phyloP scores from a whole-genome alignment of 2,888 invertebrate genomes.

The Drosophila acutilabella region DNA sequence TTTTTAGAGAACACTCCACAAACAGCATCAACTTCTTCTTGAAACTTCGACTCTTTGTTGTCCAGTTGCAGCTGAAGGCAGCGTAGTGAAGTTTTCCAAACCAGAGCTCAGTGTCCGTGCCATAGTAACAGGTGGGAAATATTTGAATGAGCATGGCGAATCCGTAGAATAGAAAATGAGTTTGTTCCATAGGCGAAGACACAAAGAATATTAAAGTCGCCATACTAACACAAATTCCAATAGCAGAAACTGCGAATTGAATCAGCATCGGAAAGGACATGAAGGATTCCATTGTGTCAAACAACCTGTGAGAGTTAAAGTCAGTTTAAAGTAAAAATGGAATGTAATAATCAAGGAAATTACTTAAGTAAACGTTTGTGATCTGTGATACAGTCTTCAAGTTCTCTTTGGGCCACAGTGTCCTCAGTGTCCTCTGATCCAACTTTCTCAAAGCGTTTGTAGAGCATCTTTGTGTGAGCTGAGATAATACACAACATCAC shows the following conservation, averaged over 20 bases:
- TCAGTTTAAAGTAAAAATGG: not conserved
- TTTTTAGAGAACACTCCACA: constrained; percentile 62
- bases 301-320: constrained; percentile 45
- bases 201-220: constrained; percentile 63
- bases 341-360: constrained; percentile 2
- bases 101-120: constrained; percentile 58
- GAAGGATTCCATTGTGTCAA: constrained; percentile 53
- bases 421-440: constrained; percentile 39
- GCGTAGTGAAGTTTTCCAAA: constrained; percentile 64
- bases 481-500: constrained; percentile 66
- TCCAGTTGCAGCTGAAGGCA: constrained; percentile 74
- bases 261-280: constrained; percentile 73
- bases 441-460: constrained; percentile 58
- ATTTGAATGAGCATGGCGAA: constrained; percentile 58
- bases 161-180: constrained; percentile 61
- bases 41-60: constrained; percentile 45
- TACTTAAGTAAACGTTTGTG: constrained; percentile 64
- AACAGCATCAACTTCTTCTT: constrained; percentile 70
- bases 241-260: constrained; percentile 60
- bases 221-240: constrained; percentile 62
- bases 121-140: constrained; percentile 74
- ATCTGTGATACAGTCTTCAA: constrained; percentile 70
- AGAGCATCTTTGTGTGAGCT: constrained; percentile 66
- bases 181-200: constrained; percentile 43
- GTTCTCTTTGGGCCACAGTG: constrained; percentile 26